Percentiles rank a stretch among this genome's conserved stretches.
Conservation (phyloP, 2,888 invertebrate genomes). For the Amorpha juglandis region DNA sequence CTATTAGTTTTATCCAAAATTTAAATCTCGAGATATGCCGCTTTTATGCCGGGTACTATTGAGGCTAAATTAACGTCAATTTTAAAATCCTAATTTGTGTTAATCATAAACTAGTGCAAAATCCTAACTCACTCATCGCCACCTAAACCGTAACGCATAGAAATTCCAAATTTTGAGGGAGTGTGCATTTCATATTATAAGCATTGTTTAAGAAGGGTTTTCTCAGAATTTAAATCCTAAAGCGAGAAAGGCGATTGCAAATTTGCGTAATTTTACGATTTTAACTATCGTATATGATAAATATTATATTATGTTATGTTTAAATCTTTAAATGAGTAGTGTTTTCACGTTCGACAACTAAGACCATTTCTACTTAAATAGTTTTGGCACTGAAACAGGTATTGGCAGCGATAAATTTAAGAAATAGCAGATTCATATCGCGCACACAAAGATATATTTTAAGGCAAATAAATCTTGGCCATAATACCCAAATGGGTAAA, state of each 20-base stretch:
- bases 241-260: too few species aligned
- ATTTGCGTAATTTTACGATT: too few species aligned
- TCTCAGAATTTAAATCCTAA: too few species aligned
- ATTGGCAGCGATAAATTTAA: slow-evolving; percentile 4
- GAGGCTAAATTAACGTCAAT: not conserved
- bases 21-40: not conserved
- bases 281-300: not conserved
- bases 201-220: too few species aligned
- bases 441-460: not conserved
- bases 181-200: too few species aligned
- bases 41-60: not conserved
- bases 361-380: not conserved
- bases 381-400: slow-evolving; percentile 12
- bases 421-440: not conserved
- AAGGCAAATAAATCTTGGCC: not conserved
- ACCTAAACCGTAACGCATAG: too few species aligned
- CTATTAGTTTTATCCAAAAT: slow-evolving; percentile 21
- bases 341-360: not conserved
- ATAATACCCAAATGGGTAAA: not conserved
- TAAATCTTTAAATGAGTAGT: not conserved
- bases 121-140: too few species aligned
- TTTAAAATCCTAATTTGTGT: too few species aligned
- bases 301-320: not conserved
- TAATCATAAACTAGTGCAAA: too few species aligned
- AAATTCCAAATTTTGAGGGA: too few species aligned